Conservation (phyloP, 2,888 invertebrate genomes). For the Lypha dubia region DNA sequence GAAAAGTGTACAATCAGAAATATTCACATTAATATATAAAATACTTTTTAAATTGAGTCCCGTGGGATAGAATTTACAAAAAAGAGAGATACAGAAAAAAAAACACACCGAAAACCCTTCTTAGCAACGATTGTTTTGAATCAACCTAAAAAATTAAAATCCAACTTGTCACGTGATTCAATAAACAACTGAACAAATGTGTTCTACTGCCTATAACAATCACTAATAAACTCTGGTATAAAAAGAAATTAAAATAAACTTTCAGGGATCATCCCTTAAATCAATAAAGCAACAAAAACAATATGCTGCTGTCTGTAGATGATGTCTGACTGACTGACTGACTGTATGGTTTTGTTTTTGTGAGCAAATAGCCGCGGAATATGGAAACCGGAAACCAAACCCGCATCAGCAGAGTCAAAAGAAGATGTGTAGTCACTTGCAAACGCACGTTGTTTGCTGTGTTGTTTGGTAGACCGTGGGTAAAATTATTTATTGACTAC, state of each 20-base stretch:
- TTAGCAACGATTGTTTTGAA: slow-evolving; percentile 14
- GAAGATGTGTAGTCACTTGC: slow-evolving; percentile 46
- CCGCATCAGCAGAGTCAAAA: slow-evolving; percentile 72
- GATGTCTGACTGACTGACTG: slow-evolving; percentile 27
- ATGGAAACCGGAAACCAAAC: slow-evolving; percentile 73
- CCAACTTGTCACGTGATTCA: slow-evolving; percentile 81
- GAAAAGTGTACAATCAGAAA: slow-evolving; percentile 78
- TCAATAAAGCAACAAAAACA: slow-evolving; percentile 64
- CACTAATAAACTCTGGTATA: slow-evolving; percentile 23
- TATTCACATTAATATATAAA: slow-evolving; percentile 77
- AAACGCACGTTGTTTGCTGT: slow-evolving; percentile 4
- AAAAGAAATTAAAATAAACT: slow-evolving; percentile 58
- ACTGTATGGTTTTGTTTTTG: too few species aligned
- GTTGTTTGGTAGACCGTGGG: slow-evolving; percentile 72
- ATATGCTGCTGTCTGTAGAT: slow-evolving; percentile 67
- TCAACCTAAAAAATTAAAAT: slow-evolving; percentile 59
- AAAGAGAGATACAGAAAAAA: too few species aligned
- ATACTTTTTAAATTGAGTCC: slow-evolving; percentile 81
- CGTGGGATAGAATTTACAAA: slow-evolving; percentile 77
- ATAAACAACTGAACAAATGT: slow-evolving; percentile 77
- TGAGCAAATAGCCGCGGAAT: slow-evolving; percentile 65
- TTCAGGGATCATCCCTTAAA: slow-evolving; percentile 79
- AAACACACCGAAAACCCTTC: neutral
- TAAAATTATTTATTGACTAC: slow-evolving; percentile 75
- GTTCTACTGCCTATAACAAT: slow-evolving; percentile 19